Evolutionary conservation across 2,113 vertebrate species (phyloP), one percentile per base, ranked within the genome.

Genomic region (Rhadina sibilatrix): DNA sequence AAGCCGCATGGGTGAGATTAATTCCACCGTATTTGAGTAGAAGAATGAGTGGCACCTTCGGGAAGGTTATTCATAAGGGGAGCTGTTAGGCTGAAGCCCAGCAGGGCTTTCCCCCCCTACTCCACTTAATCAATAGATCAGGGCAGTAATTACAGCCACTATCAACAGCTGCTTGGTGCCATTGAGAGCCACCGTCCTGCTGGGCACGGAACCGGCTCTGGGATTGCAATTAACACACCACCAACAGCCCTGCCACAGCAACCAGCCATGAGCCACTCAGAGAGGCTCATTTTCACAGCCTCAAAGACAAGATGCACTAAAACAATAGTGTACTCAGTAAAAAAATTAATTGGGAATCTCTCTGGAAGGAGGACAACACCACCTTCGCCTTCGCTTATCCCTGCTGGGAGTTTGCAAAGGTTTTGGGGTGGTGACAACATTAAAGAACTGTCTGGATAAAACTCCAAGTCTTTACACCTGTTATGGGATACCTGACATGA

Each of bases 21-120:
- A 92, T 86, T 91, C 93, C 88, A 75, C 76, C 9, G 2, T 16
- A 23, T 47, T 91, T 6, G 5, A 75, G 71, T 18, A 35, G 40
- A 90, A 93, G 88, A 96, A 96, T 83, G 94, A 94, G 81, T 6
- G 50, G 80, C 90, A 94, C 87, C 88, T 90, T 78, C 3, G 1
- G 89, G 83, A 94, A 63, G 75, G 70, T 87, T 78, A 92, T 96
- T 95, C 87, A 86, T 20, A 25, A 76, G 91, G 4, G 50, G 70
- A 96, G 61, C 90, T 88, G 93, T 80, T 95, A 93, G 95, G 53
- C 59, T 97, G 89, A 10, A 97, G 66, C 90, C 44, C 97, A 95
- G 95, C 95, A 95, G 94, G 96, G 56, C 60, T 79, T 91, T 14
- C 19, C 24, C 52, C 52, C 38, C 5, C 17, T 3, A 4, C 22